Percentiles rank a stretch among this genome's conserved stretches.
Evolutionary conservation across 2,113 vertebrate species (phyloP).

Genomic region (Perca fluviatilis): DNA sequence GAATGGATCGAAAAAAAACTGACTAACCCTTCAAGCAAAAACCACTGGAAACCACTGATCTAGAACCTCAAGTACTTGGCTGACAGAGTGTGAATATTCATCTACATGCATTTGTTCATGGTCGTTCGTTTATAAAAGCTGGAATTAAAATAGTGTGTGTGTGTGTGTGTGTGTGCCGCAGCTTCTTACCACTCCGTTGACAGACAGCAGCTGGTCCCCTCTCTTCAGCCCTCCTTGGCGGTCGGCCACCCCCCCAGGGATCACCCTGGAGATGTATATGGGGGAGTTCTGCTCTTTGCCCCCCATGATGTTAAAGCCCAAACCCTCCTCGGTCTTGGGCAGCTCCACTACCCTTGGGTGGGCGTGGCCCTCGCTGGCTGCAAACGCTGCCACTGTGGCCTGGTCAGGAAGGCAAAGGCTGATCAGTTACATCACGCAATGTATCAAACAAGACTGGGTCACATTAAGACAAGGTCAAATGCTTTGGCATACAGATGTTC

Average conservation of each 20-base stretch:
- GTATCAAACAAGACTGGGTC: not conserved
- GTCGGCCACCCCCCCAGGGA: slow-evolving; percentile 92
- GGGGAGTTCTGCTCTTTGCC: slow-evolving; percentile 96
- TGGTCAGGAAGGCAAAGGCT: slow-evolving; percentile 42
- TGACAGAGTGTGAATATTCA: not conserved
- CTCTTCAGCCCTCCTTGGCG: slow-evolving; percentile 94
- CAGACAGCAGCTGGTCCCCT: slow-evolving; percentile 93
- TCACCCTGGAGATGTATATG: slow-evolving; percentile 95
- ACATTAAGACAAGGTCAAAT: not conserved
- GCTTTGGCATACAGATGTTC: too few species aligned
- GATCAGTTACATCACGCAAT: not conserved
- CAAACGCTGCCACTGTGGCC: slow-evolving; percentile 94
- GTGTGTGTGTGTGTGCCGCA: too few species aligned
- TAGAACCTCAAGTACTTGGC: not conserved
- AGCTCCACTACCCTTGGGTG: slow-evolving; percentile 94
- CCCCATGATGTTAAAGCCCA: slow-evolving; percentile 96
- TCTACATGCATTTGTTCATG: too few species aligned
- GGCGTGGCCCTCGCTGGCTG: slow-evolving; percentile 93
- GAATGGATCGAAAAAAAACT: too few species aligned
- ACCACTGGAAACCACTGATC: not conserved
- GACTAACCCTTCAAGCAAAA: too few species aligned
- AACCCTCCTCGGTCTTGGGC: slow-evolving; percentile 93
- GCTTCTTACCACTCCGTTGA: slow-evolving; percentile 92
- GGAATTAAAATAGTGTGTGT: not conserved
- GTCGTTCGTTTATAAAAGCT: not conserved